Evolutionary conservation across 2,888 invertebrate species (phyloP), one percentile per base, ranked within the genome.

Genomic region (Allolobophora icterica): DNA sequence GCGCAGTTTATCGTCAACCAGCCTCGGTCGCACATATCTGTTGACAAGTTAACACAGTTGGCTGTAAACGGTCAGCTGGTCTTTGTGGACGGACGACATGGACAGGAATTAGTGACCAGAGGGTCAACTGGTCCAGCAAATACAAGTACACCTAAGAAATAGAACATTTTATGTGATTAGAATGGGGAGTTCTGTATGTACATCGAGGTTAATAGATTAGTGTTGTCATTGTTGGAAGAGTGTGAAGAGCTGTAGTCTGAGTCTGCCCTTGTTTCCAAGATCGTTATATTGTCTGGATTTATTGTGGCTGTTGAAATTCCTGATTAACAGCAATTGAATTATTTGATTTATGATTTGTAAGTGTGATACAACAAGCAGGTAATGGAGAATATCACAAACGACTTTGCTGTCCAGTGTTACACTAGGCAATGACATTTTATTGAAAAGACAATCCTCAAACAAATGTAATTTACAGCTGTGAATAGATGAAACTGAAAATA

Each of bases 1-100:
- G n/a, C 87, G 1, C 87, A 87, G 87, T 87, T 87, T 35, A 87
- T 87, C 34, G 87, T 87, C 87, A 87, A 87, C 38, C 87, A 87
- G 38, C 87, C 87, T 0, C 87, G 87, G 35, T 34, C 87, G 87
- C 34, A 34, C 35, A 87, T 87, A 87, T 87, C 87, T 19, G 87
- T 87, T 87, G 87, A 87, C 21, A 87, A 87, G 87, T 87, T 87
- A 8, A 87, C 87, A 21, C 87, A 87, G 87, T 34, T 87, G 87
- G 87, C 87, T 19, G 87, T 87, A 5, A 87, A 87, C 38, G 87
- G 87, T 19, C 87, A 87, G 87, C 38, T 87, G 35, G 87, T 87
- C 6, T 38, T 87, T 35, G 87, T 87, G 19, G 87, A 87, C 24
- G 87, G 87, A 87, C 87, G 87, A n/a, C 87, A 87, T 34, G 38